Evolutionary conservation across 2,888 invertebrate genomes (phyloP).

Genomic region (Homarus gammarus): DNA sequence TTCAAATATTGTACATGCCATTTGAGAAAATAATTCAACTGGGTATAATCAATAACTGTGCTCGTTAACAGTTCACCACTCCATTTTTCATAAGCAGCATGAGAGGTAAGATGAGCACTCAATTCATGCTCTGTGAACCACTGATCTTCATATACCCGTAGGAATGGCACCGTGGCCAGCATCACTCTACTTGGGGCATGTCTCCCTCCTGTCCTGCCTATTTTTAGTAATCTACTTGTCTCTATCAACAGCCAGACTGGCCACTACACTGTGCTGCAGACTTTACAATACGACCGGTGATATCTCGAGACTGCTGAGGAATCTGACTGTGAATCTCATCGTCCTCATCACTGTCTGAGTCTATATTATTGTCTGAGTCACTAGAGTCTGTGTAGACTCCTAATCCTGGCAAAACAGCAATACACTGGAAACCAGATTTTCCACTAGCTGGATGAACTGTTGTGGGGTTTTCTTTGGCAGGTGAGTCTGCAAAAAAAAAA

Average conservation of each 20-base stretch:
- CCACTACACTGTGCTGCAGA: conserved; percentile 51
- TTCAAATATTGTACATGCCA: too few species aligned
- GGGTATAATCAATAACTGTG: too few species aligned
- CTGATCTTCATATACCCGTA: conserved; percentile 6
- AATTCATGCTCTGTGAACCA: neutral
- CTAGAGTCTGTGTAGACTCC: conserved; percentile 78
- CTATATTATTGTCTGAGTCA: conserved; percentile 77
- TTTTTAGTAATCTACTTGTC: neutral
- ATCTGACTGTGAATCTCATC: conserved; percentile 16
- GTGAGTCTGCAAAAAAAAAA: neutral
- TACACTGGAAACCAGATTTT: conserved; percentile 75
- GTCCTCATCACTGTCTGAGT: conserved; percentile 72
- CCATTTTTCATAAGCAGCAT: neutral
- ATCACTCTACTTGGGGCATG: neutral
- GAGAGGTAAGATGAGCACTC: neutral
- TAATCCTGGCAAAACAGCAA: conserved; percentile 79
- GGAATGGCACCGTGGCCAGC: neutral
- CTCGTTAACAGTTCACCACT: neutral
- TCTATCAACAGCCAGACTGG: conserved; percentile 48
- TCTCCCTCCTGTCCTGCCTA: neutral
- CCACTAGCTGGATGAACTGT: conserved; percentile 1
- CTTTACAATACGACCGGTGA: conserved; percentile 64
- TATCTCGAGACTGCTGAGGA: conserved; percentile 60
- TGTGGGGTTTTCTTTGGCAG: neutral
- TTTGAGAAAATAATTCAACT: too few species aligned